Evolutionary conservation across 2,888 invertebrate species (phyloP), one percentile per base, ranked within the genome.

Genomic region (Neuroscelio doddi): DNA sequence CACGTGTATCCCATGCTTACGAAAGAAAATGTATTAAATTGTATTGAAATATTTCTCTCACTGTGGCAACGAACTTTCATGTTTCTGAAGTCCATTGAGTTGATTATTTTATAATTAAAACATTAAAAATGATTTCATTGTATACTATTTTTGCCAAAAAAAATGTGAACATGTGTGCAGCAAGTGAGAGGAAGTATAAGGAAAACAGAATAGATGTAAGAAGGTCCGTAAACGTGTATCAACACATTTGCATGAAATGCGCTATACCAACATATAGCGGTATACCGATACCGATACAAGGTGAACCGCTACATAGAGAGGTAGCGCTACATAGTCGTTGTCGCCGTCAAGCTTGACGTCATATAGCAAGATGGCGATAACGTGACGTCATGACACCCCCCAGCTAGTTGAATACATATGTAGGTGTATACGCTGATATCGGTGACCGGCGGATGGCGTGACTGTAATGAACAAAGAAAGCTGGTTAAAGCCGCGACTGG

Each of bases 311-410:
- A 55, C 49, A 42, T 14, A 34, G 51, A 27, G 45, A 41, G 21
- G 26, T 26, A 41, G 10, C 24, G 8, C 2, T 7, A n/a, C 24
- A 17, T 15, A 24, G 8, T 59, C 56, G 58, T 64, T 61, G 73
- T 68, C 71, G 74, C 74, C 70, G 71, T 68, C 58, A 62, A 58
- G 64, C 65, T 78, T 85, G 85, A 86, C 86, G 86, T 86, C 86
- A 86, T 80, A 70, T 80, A 80, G 73, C 82, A 86, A 86, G 82
- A 86, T 86, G 86, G 86, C 86, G 84, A 68, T 72, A 75, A 75
- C 72, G 81, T 85, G 85, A 86, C 85, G 85, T 86, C 85, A 85
- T 77, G 70, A 49, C 50, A 59, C 64, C 64, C 57, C 68, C 67
- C 61, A 65, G 65, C 64, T 56, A 56, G 50, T 30, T 15, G 42